Evolutionary conservation across 2,888 invertebrate species (phyloP).

Genomic region (Clostera curtula): DNA sequence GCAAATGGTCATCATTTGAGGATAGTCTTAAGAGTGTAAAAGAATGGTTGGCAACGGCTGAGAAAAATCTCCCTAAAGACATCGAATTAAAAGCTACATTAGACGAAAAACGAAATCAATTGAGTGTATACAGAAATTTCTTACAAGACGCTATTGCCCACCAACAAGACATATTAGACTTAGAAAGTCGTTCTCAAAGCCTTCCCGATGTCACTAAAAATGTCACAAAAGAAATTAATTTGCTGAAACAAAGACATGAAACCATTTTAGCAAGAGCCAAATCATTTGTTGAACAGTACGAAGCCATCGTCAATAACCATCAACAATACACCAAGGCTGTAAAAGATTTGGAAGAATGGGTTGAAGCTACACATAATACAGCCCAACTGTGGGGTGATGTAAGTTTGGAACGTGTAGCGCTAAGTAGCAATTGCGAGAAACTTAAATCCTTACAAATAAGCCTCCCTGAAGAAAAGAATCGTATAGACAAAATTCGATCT

Average conservation of each 20-base stretch:
- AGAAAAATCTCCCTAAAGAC: constrained; percentile 84
- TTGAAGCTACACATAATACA: constrained; percentile 88
- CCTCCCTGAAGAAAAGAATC: constrained; percentile 89
- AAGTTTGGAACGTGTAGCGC: constrained; percentile 86
- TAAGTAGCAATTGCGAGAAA: constrained; percentile 91
- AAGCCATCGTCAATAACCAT: constrained; percentile 91
- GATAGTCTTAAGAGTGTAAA: constrained; percentile 86
- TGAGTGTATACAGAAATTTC: constrained; percentile 87
- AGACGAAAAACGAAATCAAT: constrained; percentile 92
- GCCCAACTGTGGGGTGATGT: constrained; percentile 89
- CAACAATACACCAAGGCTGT: constrained; percentile 92
- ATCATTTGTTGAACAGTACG: constrained; percentile 87
- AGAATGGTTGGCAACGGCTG: constrained; percentile 85
- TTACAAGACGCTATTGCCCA: constrained; percentile 89
- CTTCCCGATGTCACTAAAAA: constrained; percentile 86
- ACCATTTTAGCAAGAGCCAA: constrained; percentile 81
- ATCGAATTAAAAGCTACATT: constrained; percentile 88
- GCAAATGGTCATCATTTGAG: constrained; percentile 93
- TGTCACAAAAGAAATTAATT: constrained; percentile 81
- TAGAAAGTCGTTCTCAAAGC: constrained; percentile 86
- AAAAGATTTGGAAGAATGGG: constrained; percentile 90
- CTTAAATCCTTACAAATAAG: constrained; percentile 85
- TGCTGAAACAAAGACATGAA: constrained; percentile 82
- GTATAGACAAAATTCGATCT: constrained; percentile 85
- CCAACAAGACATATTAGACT: constrained; percentile 88